phyloP scores from a whole-genome alignment of 2,113 vertebrate species.

The Chlorocebus sabaeus region DNA sequence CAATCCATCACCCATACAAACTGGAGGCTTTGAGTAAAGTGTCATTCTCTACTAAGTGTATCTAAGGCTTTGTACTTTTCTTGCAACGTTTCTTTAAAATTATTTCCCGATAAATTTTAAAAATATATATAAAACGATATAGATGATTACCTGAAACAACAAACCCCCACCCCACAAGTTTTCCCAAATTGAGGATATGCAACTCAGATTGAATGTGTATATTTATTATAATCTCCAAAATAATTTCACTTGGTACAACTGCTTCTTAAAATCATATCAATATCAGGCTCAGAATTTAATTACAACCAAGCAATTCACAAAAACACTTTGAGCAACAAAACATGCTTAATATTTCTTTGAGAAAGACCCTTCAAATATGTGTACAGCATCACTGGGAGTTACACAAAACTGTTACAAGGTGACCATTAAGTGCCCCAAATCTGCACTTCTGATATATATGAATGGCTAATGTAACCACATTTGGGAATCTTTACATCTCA shows the following conservation, averaged over 20 bases:
- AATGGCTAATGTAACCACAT: background rate
- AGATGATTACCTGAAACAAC: background rate
- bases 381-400: constrained; percentile 61
- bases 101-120: background rate
- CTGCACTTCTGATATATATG: background rate
- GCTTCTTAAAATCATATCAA: constrained; percentile 73
- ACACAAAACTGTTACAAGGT: constrained; percentile 59
- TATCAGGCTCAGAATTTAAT: constrained; percentile 82
- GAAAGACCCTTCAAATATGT: constrained; percentile 70
- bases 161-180: background rate
- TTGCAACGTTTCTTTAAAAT: background rate
- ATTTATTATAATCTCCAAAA: constrained; percentile 84
- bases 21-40: background rate
- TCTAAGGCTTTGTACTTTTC: background rate
- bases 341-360: constrained; percentile 81
- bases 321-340: constrained; percentile 82
- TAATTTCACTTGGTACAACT: constrained; percentile 80
- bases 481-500: background rate
- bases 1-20: rapidly evolving
- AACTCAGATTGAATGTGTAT: constrained; percentile 78
- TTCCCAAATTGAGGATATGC: constrained; percentile 39
- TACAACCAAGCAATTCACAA: constrained; percentile 85
- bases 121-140: background rate
- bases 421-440: background rate
- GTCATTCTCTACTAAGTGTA: background rate